phyloP scores from a whole-genome alignment of 1,140 invertebrate species.

The Diachasmimorpha longicaudata region DNA sequence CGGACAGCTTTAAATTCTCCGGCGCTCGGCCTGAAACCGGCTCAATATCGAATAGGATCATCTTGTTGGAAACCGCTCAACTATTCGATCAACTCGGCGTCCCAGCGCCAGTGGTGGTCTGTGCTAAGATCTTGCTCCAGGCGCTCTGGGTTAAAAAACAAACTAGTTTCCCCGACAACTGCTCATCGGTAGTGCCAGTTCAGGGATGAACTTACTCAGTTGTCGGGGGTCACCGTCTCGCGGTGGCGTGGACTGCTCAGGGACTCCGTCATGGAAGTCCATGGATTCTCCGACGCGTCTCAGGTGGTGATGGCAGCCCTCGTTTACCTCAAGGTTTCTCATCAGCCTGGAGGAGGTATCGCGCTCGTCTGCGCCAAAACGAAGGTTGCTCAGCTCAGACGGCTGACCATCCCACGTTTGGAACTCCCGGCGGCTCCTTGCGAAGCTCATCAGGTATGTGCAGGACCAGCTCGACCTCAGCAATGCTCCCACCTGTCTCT shows the following conservation, averaged over 20 bases:
- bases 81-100: no score
- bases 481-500: no score
- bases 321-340: constrained; percentile 26
- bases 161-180: no score
- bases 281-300: constrained; percentile 39
- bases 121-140: no score
- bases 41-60: no score
- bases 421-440: constrained; percentile 15
- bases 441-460: background rate
- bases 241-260: constrained; percentile 22
- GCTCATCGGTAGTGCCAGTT: no score
- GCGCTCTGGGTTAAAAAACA: no score
- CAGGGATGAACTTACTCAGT: no score
- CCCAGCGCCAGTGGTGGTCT: no score
- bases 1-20: no score
- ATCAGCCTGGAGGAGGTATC: background rate
- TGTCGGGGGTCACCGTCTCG: constrained; percentile 27
- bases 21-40: no score
- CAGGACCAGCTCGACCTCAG: background rate
- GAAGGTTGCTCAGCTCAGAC: constrained; percentile 11
- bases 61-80: no score
- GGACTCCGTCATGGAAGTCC: constrained; percentile 29
- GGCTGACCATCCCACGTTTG: constrained; percentile 10
- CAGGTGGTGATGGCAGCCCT: constrained; percentile 29
- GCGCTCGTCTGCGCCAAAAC: constrained; percentile 11